Percentiles rank a stretch among this genome's conserved stretches.
phyloP scores from a whole-genome alignment of 1,140 invertebrate species.

The Conus ventricosus region DNA sequence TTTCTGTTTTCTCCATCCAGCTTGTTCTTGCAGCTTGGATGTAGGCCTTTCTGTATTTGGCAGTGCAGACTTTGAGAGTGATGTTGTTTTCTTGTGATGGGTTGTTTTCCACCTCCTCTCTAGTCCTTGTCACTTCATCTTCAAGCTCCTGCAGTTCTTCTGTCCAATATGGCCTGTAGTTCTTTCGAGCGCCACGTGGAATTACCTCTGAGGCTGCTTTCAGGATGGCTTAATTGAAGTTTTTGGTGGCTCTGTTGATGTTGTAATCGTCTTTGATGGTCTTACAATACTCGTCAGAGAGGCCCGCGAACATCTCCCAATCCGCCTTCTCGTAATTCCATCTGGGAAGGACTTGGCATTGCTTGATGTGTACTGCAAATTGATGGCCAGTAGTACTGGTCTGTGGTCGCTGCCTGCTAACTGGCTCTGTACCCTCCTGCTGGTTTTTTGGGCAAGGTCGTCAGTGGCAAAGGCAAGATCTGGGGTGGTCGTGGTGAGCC shows the following conservation, averaged over 20 bases:
- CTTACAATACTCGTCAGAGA: background rate
- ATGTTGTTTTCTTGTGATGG: too few species aligned
- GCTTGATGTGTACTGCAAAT: background rate
- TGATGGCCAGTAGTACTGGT: background rate
- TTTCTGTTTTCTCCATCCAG: too few species aligned
- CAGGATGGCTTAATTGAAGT: constrained; percentile 29
- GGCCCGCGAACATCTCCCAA: background rate
- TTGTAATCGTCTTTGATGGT: constrained; percentile 7
- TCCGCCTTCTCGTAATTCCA: too few species aligned
- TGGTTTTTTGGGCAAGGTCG: constrained; percentile 31
- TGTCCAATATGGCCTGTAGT: constrained; percentile 43
- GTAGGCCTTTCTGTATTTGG: too few species aligned
- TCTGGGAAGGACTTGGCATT: background rate
- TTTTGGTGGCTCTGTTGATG: constrained; percentile 7
- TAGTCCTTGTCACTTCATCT: too few species aligned
- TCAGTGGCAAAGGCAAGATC: constrained; percentile 41
- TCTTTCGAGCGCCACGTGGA: constrained; percentile 23
- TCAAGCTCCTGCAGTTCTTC: constrained; percentile 35
- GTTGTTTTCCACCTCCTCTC: too few species aligned
- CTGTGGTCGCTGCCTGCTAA: constrained; percentile 40
- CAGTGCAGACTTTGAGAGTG: too few species aligned
- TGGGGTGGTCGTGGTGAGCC: constrained; percentile 39
- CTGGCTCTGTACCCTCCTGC: constrained; percentile 16
- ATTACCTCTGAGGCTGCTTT: constrained; percentile 9
- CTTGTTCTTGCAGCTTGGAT: too few species aligned